phyloP scores from a whole-genome alignment of 2,888 invertebrate genomes.

The Harpagoxenus sublaevis region DNA sequence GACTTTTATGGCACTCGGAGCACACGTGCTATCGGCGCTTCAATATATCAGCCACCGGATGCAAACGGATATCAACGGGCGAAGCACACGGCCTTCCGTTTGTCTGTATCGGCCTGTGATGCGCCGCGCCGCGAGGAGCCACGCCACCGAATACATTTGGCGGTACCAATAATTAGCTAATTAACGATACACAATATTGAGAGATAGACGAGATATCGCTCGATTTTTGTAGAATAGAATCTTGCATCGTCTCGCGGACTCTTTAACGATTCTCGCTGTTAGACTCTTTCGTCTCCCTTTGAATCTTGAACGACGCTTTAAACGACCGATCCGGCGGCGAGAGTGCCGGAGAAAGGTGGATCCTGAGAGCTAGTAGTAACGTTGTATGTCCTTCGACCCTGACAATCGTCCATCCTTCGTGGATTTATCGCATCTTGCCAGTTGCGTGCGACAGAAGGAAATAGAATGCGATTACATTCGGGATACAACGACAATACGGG shows the following conservation, averaged over 20 bases:
- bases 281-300: slow-evolving; percentile 57
- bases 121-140: too few relatives aligned
- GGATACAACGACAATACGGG: background rate
- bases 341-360: slow-evolving; percentile 41
- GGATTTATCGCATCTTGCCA: slow-evolving; percentile 54
- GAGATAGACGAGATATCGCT: slow-evolving; percentile 23
- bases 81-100: background rate
- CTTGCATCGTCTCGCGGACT: slow-evolving; percentile 11
- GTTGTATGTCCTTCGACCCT: slow-evolving; percentile 61
- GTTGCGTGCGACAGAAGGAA: slow-evolving; percentile 24
- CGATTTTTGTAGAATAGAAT: slow-evolving; percentile 37
- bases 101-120: background rate
- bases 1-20: background rate
- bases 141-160: slow-evolving; percentile 30
- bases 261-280: slow-evolving; percentile 60
- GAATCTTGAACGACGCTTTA: slow-evolving; percentile 44
- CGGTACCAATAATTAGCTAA: slow-evolving; percentile 18
- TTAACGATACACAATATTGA: slow-evolving; percentile 35
- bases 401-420: slow-evolving; percentile 72
- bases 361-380: slow-evolving; percentile 28
- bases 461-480: slow-evolving; percentile 1
- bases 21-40: background rate
- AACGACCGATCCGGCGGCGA: slow-evolving; percentile 21
- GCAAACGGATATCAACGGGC: background rate
- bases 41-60: background rate